These are phyloP conservation scores for Gymnothorax javanicus DNA, from an alignment of 2,797 vertebrate species.

Conservation along the genomic window DNA sequence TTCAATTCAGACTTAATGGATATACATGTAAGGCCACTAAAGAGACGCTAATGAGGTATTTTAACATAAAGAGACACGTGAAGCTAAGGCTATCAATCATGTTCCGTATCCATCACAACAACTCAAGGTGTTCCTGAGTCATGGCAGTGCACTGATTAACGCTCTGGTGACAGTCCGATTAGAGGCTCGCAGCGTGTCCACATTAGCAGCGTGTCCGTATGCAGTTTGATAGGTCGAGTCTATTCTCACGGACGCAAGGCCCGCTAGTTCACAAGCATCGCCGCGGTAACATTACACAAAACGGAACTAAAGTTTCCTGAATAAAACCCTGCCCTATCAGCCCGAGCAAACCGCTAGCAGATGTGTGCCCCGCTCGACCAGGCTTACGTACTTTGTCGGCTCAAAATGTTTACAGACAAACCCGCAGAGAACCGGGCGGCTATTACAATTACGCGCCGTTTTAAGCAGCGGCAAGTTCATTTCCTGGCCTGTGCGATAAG, in stretches of 20 bases:
- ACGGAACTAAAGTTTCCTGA: conserved; percentile 8
- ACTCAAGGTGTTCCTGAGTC: neutral
- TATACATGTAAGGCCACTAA: neutral
- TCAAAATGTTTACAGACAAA: conserved; percentile 13
- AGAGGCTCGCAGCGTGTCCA: neutral
- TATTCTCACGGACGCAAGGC: neutral
- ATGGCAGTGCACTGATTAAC: neutral
- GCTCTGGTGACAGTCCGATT: neutral
- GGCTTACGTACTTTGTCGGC: neutral
- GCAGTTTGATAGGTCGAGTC: neutral
- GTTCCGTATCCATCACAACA: neutral
- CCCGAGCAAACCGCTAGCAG: neutral
- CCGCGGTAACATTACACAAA: conserved; percentile 5
- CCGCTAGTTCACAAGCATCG: conserved; percentile 4
- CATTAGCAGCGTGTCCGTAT: neutral
- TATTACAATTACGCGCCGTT: conserved; percentile 15
- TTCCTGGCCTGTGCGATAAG: conserved; percentile 11
- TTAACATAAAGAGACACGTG: neutral
- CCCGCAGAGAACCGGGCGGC: neutral
- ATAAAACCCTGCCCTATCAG: conserved; percentile 23
- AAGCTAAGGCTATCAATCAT: neutral
- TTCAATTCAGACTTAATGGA: neutral
- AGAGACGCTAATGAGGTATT: neutral
- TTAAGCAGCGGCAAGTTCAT: neutral
- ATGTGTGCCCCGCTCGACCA: neutral